Percentiles rank a stretch among this genome's conserved stretches.
Conservation (phyloP, 2,797 vertebrate species). For the Pipistrellus pygmaeus region DNA sequence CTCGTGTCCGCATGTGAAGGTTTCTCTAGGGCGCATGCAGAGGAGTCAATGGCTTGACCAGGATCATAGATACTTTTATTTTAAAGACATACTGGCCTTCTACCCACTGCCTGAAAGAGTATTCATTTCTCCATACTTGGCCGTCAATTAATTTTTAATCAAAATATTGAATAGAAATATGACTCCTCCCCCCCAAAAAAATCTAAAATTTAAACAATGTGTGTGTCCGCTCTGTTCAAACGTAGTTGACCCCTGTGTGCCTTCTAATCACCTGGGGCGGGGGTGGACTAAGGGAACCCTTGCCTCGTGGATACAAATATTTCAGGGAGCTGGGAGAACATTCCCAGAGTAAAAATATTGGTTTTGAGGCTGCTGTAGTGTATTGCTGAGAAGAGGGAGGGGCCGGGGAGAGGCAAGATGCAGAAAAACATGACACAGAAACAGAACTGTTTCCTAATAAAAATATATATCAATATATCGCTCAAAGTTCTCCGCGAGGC, state of each 20-base stretch:
- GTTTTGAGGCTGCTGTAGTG: neutral
- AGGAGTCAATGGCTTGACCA: neutral
- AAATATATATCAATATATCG: slow-evolving; percentile 43
- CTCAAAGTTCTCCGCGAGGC: slow-evolving; percentile 85
- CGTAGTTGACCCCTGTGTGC: too few relatives aligned
- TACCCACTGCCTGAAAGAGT: neutral
- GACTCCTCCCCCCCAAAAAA: neutral
- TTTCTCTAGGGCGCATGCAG: neutral
- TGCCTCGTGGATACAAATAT: neutral
- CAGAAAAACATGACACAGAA: slow-evolving; percentile 74
- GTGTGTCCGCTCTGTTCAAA: neutral
- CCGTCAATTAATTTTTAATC: neutral
- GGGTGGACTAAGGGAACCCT: accelerated
- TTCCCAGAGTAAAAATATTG: neutral
- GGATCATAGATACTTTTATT: neutral
- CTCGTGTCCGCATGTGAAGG: accelerated
- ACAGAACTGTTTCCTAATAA: slow-evolving; percentile 82
- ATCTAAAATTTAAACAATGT: neutral
- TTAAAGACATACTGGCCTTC: neutral
- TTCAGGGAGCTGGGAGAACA: neutral
- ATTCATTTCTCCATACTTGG: neutral
- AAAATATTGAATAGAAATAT: neutral
- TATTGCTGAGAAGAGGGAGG: slow-evolving; percentile 34
- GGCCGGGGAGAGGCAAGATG: neutral
- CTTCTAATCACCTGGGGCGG: neutral